phyloP scores from a whole-genome alignment of 1,140 invertebrate species.

The Latrodectus geometricus region DNA sequence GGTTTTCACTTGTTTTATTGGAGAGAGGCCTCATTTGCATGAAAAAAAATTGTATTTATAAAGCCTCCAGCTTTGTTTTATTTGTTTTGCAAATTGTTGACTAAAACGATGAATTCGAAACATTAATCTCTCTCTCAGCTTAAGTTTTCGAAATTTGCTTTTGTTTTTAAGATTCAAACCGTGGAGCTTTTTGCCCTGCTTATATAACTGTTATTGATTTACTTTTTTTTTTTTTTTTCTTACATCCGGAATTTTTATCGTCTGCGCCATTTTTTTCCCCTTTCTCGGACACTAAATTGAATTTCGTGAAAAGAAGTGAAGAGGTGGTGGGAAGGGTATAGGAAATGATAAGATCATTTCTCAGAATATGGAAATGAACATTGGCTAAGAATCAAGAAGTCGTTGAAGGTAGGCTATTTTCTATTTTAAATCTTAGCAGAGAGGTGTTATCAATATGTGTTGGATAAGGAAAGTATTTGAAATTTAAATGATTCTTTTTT shows the following conservation, averaged over 20 bases:
- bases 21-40: constrained; percentile 19
- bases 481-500: no score
- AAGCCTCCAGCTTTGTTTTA: neutral
- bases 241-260: neutral
- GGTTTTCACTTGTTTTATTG: neutral
- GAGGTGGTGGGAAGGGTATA: neutral
- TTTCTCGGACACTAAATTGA: constrained; percentile 16
- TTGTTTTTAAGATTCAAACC: constrained; percentile 15
- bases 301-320: neutral
- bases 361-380: constrained; percentile 34
- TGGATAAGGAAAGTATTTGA: no score
- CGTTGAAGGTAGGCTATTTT: neutral
- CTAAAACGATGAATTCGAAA: neutral
- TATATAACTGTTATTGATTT: constrained; percentile 5
- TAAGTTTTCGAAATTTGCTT: neutral
- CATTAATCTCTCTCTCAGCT: constrained; percentile 13
- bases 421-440: neutral
- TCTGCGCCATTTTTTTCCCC: neutral
- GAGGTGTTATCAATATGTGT: no score
- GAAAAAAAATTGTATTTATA: constrained; percentile 14
- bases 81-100: constrained; percentile 1
- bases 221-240: neutral
- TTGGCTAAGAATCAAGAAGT: constrained; percentile 9
- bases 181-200: neutral
- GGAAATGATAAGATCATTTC: constrained; percentile 20